Base-by-base conservation (phyloP, 2,113 vertebrate species). In the Progne subis region DNA sequence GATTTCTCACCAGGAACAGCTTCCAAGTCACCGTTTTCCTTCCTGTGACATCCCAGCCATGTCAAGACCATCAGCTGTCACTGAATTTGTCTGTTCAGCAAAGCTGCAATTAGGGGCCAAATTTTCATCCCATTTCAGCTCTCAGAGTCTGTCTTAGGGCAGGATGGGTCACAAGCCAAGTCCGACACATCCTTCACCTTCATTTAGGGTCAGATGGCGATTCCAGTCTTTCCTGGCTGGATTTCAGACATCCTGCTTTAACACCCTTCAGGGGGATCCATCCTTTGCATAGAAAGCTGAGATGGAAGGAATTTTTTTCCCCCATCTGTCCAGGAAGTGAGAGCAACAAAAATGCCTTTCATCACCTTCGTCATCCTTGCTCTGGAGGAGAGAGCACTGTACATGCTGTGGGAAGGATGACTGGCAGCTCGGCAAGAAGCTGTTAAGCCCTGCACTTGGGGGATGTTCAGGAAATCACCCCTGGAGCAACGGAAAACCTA, bases 341-440 rank as follows among this genome's bases (percentile, higher is more conserved):
- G 26, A 89, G 44, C 53, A 84, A 76, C 41, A 64, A 71, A 95
- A 96, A 92, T 68, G 82, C 65, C 63, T 96, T 94, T 93, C 79
- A 82, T 50, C 88, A 81, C 78, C 93, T 87, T 93, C 5, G 0
- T 95, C 89, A 76, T 76, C 84, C 67, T 91, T 3, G 0, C 67
- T 87, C 32, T 46, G 34, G 76, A 81, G 82, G 52, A 86, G 68
- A 83, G 37, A 86, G 76, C 61, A 28, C 19, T 71, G 72, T 82
- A n/a, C 3, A 3, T 69, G 74, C 57, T 16, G 37, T 2, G 2
- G 85, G 79, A 88, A 77, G 79, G 69, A 61, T 78, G 92, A 78
- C 49, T 93, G 96, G 34, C 69, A 86, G 84, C 72, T 57, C 0
- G 0, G 65, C 41, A 44, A 70, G 78, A 80, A 82, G 86, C 55